Conservation (phyloP, 2,113 vertebrate genomes). For the Bolborhynchus lineola region DNA sequence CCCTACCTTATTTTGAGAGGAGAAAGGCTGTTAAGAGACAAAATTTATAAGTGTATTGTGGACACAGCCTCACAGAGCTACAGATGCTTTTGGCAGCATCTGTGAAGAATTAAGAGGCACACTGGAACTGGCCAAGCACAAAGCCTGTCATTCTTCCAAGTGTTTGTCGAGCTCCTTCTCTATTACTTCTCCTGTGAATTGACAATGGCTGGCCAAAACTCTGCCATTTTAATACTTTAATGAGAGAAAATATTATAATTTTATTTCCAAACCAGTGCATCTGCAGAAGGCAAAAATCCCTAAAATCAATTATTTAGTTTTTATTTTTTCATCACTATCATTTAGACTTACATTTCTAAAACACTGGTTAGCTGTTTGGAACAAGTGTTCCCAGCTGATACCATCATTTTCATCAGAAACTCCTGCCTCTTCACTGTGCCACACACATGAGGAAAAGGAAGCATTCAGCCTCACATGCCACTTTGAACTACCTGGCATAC, state of each 20-base stretch:
- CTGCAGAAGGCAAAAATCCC: neutral
- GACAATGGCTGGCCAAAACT: neutral
- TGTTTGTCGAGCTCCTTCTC: neutral
- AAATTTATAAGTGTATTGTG: neutral
- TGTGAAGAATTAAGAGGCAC: conserved; percentile 1
- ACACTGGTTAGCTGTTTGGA: neutral
- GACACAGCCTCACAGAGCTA: neutral
- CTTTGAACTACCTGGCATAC: neutral
- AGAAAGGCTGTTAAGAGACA: neutral
- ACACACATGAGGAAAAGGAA: neutral
- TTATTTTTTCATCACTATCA: neutral
- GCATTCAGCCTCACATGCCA: neutral
- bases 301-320: neutral
- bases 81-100: neutral
- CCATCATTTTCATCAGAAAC: neutral
- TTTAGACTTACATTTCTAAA: neutral
- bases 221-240: conserved; percentile 3
- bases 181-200: neutral
- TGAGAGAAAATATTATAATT: conserved; percentile 13
- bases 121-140: neutral
- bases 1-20: neutral
- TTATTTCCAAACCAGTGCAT: neutral
- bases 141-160: conserved; percentile 31
- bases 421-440: neutral
- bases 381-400: neutral